Base-by-base conservation (phyloP, 2,797 vertebrate genomes). In the Channa striata region DNA sequence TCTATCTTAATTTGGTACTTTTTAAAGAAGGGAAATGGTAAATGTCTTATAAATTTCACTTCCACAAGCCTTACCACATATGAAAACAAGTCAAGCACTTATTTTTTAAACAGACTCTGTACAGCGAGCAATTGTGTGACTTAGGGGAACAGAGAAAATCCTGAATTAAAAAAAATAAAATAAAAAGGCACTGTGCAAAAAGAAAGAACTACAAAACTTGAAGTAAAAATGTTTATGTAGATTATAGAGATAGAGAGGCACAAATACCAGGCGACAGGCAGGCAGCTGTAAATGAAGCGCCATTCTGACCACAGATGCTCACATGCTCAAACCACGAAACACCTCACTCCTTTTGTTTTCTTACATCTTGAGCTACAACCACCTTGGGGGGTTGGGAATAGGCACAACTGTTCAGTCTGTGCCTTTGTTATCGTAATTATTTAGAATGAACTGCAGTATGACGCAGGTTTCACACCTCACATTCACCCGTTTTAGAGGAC, bases 251-350 rank as follows among this genome's bases (percentile, higher is more conserved):
- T 87, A 75, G 6, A 36, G 14, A 75, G 6, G 46, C 66, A 81
- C 60, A 77, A 48, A 82, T 81, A 72, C 68, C 81, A 78, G 68
- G 71, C 42, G 64, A 67, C 66, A 85, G 50, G 46, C 68, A 86
- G 75, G 79, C 88, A 91, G 88, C 83, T 88, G 82, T 76, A 83
- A 75, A 84, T 76, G 54, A 65, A 68, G 83, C 48, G 14, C 69
- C 73, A 65, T 70, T 68, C 63, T 82, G 63, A 89, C 87, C 88
- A 78, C 92, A 92, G 59, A 87, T 12, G 63, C 43, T 78, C 77
- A 80, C 83, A 80, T 85, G 80, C 71, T 72, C 57, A 78, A 89
- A 90, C 90, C 88, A 78, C 88, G 88, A 30, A 30, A 76, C 78
- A 82, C n/a, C 42, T 65, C 58, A 67, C 73, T 75, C 17, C 53